These are phyloP conservation scores for Tortrix viridana DNA, from an alignment of 2,888 invertebrate genomes.

Conservation along the genomic window DNA sequence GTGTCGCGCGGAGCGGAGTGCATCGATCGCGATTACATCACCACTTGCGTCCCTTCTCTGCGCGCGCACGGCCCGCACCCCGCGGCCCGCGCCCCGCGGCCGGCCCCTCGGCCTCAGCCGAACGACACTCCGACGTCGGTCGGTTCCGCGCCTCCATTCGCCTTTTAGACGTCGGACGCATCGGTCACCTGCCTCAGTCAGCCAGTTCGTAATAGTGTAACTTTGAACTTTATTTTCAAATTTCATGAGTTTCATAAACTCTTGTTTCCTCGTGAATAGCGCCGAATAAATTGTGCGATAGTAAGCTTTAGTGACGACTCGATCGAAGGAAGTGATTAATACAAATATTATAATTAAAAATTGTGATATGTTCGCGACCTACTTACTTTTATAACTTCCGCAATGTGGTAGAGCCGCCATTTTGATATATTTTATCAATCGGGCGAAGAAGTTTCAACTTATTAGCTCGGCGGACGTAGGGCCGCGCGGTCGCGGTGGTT, in stretches of 20 bases:
- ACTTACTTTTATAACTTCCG: constrained; percentile 79
- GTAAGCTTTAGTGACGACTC: constrained; percentile 55
- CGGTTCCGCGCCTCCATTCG: constrained; percentile 74
- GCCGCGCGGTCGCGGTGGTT: constrained; percentile 47
- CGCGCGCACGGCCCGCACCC: constrained; percentile 71
- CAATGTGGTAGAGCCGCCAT: constrained; percentile 68
- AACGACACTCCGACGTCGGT: constrained; percentile 65
- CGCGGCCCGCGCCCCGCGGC: constrained; percentile 40
- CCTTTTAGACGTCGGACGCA: constrained; percentile 68
- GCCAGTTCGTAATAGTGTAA: constrained; percentile 55
- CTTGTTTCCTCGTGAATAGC: constrained; percentile 51
- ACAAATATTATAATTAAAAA: constrained; percentile 45
- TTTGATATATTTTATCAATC: constrained; percentile 54
- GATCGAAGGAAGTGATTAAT: constrained; percentile 53
- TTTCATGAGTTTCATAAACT: constrained; percentile 46
- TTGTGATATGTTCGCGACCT: constrained; percentile 72
- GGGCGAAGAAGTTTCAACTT: constrained; percentile 40
- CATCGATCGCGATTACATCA: constrained; percentile 84
- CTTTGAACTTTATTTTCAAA: constrained; percentile 61
- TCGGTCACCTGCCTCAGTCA: constrained; percentile 59
- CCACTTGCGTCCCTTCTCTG: constrained; percentile 81
- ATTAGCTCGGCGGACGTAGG: constrained; percentile 44
- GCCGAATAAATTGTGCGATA: constrained; percentile 45
- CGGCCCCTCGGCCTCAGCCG: constrained; percentile 57
- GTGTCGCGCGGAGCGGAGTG: constrained; percentile 64